A percentile compares a stretch with the other conserved stretches of the same genome.
Evolutionary conservation across 1,140 invertebrate genomes (phyloP).

Genomic region (Akabosia matsudoensis): DNA sequence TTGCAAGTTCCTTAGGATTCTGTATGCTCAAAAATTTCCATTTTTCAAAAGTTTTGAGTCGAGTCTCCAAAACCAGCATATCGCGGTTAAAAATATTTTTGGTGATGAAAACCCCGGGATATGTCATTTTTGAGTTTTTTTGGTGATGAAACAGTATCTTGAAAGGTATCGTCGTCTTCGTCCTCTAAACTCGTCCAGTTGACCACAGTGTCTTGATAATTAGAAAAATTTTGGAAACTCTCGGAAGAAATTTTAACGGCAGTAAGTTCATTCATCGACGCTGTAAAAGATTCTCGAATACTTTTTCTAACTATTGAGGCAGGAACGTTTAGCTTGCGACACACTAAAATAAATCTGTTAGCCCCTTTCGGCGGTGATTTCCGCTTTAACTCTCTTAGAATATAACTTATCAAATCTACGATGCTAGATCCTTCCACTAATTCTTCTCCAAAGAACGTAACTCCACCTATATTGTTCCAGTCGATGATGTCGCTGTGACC

Average conservation of each 20-base stretch:
- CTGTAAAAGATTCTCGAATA: background rate
- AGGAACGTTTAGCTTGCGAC: background rate
- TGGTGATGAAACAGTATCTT: background rate
- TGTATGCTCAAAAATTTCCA: background rate
- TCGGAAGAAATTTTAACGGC: background rate
- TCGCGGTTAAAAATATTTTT: background rate
- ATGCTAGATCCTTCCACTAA: background rate
- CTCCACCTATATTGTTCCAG: background rate
- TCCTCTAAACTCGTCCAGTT: background rate
- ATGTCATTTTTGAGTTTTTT: background rate
- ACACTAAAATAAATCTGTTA: background rate
- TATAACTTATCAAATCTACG: background rate
- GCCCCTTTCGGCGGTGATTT: background rate
- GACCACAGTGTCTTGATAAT: background rate
- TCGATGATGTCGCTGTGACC: background rate
- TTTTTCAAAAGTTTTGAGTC: background rate
- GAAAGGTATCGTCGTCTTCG: background rate
- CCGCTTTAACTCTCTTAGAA: background rate
- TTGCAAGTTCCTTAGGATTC: background rate
- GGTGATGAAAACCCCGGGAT: background rate
- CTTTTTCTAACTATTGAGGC: background rate
- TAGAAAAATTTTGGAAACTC: background rate
- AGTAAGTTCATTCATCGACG: background rate
- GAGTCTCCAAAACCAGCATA: background rate
- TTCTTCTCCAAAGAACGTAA: background rate